Evolutionary conservation across 2,797 vertebrate species (phyloP).

Genomic region (Dermochelys coriacea): DNA sequence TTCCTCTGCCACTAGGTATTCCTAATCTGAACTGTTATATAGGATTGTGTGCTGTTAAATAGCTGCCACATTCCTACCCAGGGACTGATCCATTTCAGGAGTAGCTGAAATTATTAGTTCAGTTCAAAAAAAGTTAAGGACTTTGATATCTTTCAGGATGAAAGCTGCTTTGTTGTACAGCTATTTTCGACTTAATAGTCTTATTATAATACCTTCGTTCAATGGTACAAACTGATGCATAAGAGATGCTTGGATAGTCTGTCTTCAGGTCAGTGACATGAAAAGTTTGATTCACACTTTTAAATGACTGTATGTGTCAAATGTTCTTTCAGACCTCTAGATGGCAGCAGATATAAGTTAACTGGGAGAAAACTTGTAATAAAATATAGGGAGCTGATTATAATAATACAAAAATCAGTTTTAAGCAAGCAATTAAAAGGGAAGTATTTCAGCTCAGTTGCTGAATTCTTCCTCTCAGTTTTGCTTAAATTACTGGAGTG

Average conservation of each 20-base stretch:
- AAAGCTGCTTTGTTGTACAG: neutral
- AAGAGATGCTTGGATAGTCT: neutral
- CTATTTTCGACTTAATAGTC: neutral
- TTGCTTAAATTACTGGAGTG: neutral
- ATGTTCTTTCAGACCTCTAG: slow-evolving; percentile 52
- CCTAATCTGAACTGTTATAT: neutral
- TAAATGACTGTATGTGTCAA: rapidly evolving
- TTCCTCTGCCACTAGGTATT: neutral
- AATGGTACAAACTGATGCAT: rapidly evolving
- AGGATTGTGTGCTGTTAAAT: neutral
- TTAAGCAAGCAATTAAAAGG: neutral
- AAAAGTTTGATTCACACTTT: neutral
- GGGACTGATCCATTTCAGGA: neutral
- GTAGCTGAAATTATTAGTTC: neutral
- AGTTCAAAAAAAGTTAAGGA: neutral
- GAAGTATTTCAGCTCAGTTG: neutral
- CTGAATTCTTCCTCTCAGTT: neutral
- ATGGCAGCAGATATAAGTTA: slow-evolving; percentile 67
- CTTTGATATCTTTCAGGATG: neutral
- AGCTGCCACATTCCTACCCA: neutral
- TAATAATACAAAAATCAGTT: neutral
- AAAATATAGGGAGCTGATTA: neutral
- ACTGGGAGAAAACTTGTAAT: neutral
- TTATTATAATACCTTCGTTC: neutral
- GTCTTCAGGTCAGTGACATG: neutral